A percentile compares a stretch with the other conserved stretches of the same genome.
Evolutionary conservation across 2,113 vertebrate genomes (phyloP).

Genomic region (Boleophthalmus pectinirostris): DNA sequence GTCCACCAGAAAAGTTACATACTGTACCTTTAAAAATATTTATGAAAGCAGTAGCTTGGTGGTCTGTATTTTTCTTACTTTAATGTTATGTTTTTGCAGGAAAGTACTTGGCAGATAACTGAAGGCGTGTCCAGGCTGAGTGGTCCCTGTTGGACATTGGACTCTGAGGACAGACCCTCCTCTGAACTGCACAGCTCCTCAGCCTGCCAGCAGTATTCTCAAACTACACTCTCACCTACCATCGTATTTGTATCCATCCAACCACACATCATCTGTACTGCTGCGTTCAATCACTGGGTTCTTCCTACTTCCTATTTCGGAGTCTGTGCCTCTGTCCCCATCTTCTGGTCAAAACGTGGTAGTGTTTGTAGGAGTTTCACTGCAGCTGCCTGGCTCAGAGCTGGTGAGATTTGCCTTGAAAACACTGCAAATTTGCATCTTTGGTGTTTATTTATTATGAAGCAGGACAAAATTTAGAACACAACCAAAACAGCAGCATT

Average conservation of each 20-base stretch:
- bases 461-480: background rate
- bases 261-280: slow-evolving; percentile 70
- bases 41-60: no score
- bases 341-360: slow-evolving; percentile 56
- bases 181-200: slow-evolving; percentile 65
- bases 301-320: slow-evolving; percentile 28
- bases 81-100: slow-evolving; percentile 73
- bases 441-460: background rate
- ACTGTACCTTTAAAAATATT: no score
- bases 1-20: no score
- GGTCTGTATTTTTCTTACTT: background rate
- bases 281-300: slow-evolving; percentile 67
- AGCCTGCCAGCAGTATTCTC: slow-evolving; percentile 91
- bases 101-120: slow-evolving; percentile 97
- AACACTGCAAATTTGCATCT: slow-evolving; percentile 3
- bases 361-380: slow-evolving; percentile 48
- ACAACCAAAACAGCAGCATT: background rate
- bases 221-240: slow-evolving; percentile 85
- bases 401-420: slow-evolving; percentile 24
- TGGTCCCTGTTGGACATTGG: slow-evolving; percentile 54
- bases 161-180: slow-evolving; percentile 44
- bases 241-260: slow-evolving; percentile 95
- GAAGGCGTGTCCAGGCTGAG: slow-evolving; percentile 56
- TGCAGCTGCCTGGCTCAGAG: slow-evolving; percentile 75
- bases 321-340: slow-evolving; percentile 54